Percentiles rank a stretch among this genome's conserved stretches.
Conservation (phyloP, 2,113 vertebrate genomes). For the Urocolius indicus region DNA sequence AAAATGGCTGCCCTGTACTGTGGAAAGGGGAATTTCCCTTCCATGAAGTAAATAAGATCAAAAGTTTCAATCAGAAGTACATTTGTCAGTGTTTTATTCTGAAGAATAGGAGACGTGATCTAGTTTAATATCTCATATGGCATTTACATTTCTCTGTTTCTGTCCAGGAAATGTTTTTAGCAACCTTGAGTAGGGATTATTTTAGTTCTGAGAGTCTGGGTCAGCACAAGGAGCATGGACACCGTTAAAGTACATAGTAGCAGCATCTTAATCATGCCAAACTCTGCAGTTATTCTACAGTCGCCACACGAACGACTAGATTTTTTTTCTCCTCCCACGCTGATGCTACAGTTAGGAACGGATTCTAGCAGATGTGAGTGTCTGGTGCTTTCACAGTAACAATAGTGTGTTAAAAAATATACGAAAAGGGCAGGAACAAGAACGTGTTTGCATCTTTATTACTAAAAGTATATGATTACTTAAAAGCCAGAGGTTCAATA, state of each 20-base stretch:
- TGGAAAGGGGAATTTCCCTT: background rate
- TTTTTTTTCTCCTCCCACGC: background rate
- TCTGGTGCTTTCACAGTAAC: background rate
- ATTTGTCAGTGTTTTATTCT: background rate
- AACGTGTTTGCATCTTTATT: background rate
- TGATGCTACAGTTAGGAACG: background rate
- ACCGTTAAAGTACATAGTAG: background rate
- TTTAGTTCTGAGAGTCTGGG: background rate
- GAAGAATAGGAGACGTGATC: background rate
- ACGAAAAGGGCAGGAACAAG: background rate
- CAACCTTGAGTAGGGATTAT: background rate
- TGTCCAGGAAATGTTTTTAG: background rate
- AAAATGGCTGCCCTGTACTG: rapidly evolving
- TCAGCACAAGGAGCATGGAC: background rate
- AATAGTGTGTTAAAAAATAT: background rate
- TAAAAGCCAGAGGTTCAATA: background rate
- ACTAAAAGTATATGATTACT: background rate
- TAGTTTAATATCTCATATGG: background rate
- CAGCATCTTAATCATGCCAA: background rate
- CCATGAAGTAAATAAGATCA: background rate
- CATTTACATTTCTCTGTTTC: background rate
- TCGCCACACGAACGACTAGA: background rate
- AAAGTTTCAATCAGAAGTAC: background rate
- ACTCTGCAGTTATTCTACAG: background rate
- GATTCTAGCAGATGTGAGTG: background rate